Evolutionary conservation across 2,797 vertebrate species (phyloP), one percentile per base, ranked within the genome.

Genomic region (Amblyopsis hoosieri): DNA sequence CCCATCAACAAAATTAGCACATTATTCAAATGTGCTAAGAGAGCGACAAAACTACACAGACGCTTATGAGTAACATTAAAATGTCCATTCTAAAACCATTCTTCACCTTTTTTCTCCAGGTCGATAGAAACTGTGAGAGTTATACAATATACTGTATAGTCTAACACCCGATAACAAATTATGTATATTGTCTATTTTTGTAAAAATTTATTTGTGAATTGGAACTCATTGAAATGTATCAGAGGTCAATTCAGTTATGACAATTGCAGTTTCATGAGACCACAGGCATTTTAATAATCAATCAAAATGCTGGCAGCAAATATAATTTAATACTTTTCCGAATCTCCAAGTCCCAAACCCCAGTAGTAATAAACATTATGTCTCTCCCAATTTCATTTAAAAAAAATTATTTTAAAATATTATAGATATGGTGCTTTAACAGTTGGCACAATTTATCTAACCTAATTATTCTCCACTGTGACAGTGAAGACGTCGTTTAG

Each of bases 291-390:
- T 57, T 57, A 81, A 79, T 70, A 80, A 87, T 72, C 74, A 78
- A 74, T 68, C 48, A 58, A 23, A 68, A 64, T 51, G 50, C 64
- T 3, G 49, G 64, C 79, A 74, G 66, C 80, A 83, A 88, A 67
- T 57, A 71, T 68, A 80, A 87, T 87, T 82, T 64, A 79, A 80
- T 70, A 71, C 67, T 68, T 45, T 62, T 83, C 66, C 76, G 74
- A 79, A 65, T 67, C 9, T 4, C 33, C 33, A 37, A 3, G 53
- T 64, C 61, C 65, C 31, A 62, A 76, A 62, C 53, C 75, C 74
- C 82, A 66, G 17, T 47, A 54, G 77, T 54, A 86, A 86, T 84
- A 83, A 85, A 67, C 23, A 71, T 63, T 54, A 51, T 59, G 68
- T 63, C 74, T 69, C 15, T 60, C 66, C 72, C 55, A 62, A 54